Evolutionary conservation across 2,888 invertebrate species (phyloP).

Genomic region (Mythimna impura): DNA sequence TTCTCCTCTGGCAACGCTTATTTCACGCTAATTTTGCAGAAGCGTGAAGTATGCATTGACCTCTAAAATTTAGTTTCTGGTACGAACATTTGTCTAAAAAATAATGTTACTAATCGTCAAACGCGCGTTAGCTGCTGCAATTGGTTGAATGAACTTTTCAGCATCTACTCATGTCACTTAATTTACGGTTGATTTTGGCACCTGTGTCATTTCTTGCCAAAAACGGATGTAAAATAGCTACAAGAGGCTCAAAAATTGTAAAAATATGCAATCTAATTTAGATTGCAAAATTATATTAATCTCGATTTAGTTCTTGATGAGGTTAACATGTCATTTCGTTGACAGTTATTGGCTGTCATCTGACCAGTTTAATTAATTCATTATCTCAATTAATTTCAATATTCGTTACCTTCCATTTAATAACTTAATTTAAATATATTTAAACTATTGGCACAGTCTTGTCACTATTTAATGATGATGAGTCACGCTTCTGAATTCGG

Average conservation of each 20-base stretch:
- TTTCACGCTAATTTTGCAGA: background rate
- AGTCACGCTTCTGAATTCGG: conserved; percentile 14
- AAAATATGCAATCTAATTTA: background rate
- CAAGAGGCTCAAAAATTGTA: background rate
- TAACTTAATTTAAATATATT: conserved; percentile 20
- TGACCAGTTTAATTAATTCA: conserved; percentile 7
- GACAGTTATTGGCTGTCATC: conserved; percentile 15
- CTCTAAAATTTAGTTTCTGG: no score
- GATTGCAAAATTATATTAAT: background rate
- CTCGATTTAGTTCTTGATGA: background rate
- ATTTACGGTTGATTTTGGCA: background rate
- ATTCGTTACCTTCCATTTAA: conserved; percentile 18
- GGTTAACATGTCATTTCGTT: conserved; percentile 3
- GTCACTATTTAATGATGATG: conserved; percentile 23
- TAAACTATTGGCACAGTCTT: background rate
- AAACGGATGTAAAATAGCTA: background rate
- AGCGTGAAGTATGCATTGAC: no score
- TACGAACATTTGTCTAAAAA: no score
- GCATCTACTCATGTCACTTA: background rate
- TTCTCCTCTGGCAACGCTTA: background rate
- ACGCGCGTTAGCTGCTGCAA: no score
- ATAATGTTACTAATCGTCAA: no score
- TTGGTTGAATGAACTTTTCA: background rate
- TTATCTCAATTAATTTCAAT: conserved; percentile 15
- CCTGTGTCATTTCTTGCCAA: no score